These are phyloP conservation scores for Nothobranchius furzeri DNA, from an alignment of 2,113 vertebrate species.

Conservation along the genomic window DNA sequence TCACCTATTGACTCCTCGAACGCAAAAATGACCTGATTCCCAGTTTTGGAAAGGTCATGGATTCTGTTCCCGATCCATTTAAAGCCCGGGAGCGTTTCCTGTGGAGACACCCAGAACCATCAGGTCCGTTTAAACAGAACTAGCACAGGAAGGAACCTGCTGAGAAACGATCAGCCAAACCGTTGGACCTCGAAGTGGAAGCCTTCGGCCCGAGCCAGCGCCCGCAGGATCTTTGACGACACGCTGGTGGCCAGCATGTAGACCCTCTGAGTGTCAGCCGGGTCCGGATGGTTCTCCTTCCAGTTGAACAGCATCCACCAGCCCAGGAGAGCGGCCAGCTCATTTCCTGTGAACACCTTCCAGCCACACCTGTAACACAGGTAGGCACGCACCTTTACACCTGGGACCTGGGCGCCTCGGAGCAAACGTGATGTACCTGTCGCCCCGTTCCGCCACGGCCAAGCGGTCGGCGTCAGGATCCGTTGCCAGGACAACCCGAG, in stretches of 20 bases:
- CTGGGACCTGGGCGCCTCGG: background rate
- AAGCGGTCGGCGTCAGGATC: constrained; percentile 95
- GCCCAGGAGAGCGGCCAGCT: constrained; percentile 90
- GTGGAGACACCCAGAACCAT: constrained; percentile 12
- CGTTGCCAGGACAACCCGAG: constrained; percentile 87
- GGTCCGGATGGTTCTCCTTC: constrained; percentile 76
- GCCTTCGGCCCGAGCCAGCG: constrained; percentile 87
- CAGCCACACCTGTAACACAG: constrained; percentile 78
- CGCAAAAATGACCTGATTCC: constrained; percentile 89
- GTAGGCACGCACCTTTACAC: background rate
- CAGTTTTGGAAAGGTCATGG: constrained; percentile 82
- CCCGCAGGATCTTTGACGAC: constrained; percentile 90
- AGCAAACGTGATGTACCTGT: constrained; percentile 70
- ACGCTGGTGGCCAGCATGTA: constrained; percentile 95
- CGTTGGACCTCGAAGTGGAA: constrained; percentile 88
- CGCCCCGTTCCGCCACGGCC: constrained; percentile 88
- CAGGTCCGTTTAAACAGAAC: background rate
- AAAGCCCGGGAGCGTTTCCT: constrained; percentile 97
- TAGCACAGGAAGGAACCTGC: too few relatives aligned
- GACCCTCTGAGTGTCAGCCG: constrained; percentile 74
- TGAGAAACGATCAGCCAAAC: too few relatives aligned
- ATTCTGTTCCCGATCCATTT: constrained; percentile 96
- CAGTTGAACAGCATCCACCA: constrained; percentile 97
- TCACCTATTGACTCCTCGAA: constrained; percentile 97
- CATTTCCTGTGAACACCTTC: constrained; percentile 95